phyloP scores from a whole-genome alignment of 37 sponge, comb jelly and placozoan genomes.

The Diacarnus erythraeanus region DNA sequence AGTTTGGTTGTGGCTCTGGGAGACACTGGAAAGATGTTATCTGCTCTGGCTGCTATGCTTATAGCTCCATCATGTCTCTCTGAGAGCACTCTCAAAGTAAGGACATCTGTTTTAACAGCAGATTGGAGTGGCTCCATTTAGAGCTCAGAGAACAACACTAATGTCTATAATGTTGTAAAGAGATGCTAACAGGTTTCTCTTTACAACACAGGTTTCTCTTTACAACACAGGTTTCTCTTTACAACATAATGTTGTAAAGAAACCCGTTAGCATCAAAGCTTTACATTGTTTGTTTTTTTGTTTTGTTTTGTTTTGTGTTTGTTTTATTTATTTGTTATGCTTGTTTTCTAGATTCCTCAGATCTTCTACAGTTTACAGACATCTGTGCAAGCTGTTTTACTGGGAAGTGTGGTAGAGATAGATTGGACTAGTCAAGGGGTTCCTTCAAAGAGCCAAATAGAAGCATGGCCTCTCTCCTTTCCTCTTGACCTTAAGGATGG shows the following conservation, averaged over 20 bases:
- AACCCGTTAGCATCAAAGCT: no score
- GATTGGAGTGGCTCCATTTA: no score
- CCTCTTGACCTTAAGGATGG: not conserved
- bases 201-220: no score
- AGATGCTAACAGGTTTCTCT: no score
- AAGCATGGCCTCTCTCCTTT: conserved; percentile 45
- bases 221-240: no score
- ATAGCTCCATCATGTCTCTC: conserved; percentile 35
- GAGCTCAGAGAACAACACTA: not conserved
- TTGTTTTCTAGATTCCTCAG: conserved; percentile 82
- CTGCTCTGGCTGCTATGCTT: conserved; percentile 69
- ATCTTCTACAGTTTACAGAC: conserved; percentile 60
- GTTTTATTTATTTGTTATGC: no score
- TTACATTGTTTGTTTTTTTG: no score
- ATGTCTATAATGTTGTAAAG: not conserved
- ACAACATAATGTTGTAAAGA: no score
- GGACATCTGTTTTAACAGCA: not conserved
- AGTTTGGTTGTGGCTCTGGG: conserved; percentile 84
- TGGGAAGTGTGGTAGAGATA: conserved; percentile 33
- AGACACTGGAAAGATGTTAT: conserved; percentile 76
- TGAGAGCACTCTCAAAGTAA: conserved; percentile 42
- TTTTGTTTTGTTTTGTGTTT: no score
- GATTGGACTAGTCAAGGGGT: conserved; percentile 71
- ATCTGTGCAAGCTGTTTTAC: conserved; percentile 74
- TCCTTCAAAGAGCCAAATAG: conserved; percentile 30